Conservation (phyloP, 1,140 invertebrate species). For the Pectinophora gossypiella region DNA sequence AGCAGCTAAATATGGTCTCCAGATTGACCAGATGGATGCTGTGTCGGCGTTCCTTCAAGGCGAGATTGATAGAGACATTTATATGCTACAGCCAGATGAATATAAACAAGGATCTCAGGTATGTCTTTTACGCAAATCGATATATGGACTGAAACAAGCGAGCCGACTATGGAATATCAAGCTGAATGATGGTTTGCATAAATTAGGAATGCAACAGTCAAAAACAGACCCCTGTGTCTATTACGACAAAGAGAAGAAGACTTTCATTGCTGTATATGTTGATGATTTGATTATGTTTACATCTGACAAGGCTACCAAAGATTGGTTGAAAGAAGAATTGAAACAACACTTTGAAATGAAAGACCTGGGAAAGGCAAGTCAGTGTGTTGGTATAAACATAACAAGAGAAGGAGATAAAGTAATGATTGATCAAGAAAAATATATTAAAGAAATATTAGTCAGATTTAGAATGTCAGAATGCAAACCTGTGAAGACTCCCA, state of each 20-base stretch:
- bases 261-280: slow-evolving; percentile 19
- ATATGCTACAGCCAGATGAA: slow-evolving; percentile 47
- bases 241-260: slow-evolving; percentile 2
- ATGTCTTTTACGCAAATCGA: slow-evolving; percentile 6
- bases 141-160: slow-evolving; percentile 9
- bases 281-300: too few relatives aligned
- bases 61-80: slow-evolving; percentile 50
- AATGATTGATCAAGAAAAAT: too few relatives aligned
- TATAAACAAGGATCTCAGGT: slow-evolving; percentile 8
- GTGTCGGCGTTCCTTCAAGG: slow-evolving; percentile 55
- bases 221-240: slow-evolving; percentile 23
- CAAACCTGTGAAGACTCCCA: too few relatives aligned
- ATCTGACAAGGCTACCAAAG: too few relatives aligned
- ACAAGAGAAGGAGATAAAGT: too few relatives aligned
- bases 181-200: slow-evolving; percentile 3
- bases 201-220: slow-evolving; percentile 7
- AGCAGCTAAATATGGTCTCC: slow-evolving; percentile 25
- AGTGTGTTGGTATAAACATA: too few relatives aligned
- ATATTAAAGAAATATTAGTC: too few relatives aligned
- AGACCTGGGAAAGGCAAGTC: too few relatives aligned
- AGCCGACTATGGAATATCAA: slow-evolving; percentile 7
- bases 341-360: too few relatives aligned
- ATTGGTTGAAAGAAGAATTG: too few relatives aligned
- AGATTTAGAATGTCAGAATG: too few relatives aligned
- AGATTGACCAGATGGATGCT: slow-evolving; percentile 46